Evolutionary conservation across 2,888 invertebrate genomes (phyloP).

Genomic region (Cataglyphis albicans): DNA sequence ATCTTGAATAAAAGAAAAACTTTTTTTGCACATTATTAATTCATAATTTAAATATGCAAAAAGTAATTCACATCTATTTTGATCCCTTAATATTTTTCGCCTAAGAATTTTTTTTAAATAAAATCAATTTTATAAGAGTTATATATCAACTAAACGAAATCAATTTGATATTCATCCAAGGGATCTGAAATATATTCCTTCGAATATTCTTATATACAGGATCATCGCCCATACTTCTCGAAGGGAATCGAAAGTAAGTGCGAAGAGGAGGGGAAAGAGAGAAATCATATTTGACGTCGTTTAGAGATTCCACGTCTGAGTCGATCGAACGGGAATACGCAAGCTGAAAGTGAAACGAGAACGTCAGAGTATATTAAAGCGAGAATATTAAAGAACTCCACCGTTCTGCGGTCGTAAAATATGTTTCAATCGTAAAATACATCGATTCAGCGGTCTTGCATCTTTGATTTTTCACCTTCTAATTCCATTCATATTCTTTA

Average conservation of each 20-base stretch:
- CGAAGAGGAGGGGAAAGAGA: background rate
- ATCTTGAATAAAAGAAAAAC: background rate
- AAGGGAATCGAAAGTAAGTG: slow-evolving; percentile 17
- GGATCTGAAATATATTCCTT: background rate
- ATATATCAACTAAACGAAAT: slow-evolving; percentile 9
- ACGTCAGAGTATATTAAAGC: background rate
- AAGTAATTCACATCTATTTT: background rate
- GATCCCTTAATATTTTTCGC: background rate
- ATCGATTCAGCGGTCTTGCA: slow-evolving; percentile 16
- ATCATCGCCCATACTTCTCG: slow-evolving; percentile 22
- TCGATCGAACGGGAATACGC: slow-evolving; percentile 40
- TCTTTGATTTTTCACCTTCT: slow-evolving; percentile 22
- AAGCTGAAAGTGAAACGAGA: slow-evolving; percentile 42
- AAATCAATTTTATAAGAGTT: background rate
- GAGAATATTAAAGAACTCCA: slow-evolving; percentile 41
- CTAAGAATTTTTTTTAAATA: background rate
- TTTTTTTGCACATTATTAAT: background rate
- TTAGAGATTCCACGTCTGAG: slow-evolving; percentile 26
- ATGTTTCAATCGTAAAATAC: slow-evolving; percentile 39
- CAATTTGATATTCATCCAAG: background rate
- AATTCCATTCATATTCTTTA: background rate
- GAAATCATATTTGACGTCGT: slow-evolving; percentile 47
- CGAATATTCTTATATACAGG: slow-evolving; percentile 7
- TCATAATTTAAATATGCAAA: background rate
- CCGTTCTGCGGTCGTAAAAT: slow-evolving; percentile 23